Conservation (phyloP, 2,113 vertebrate species). For the Passer domesticus region DNA sequence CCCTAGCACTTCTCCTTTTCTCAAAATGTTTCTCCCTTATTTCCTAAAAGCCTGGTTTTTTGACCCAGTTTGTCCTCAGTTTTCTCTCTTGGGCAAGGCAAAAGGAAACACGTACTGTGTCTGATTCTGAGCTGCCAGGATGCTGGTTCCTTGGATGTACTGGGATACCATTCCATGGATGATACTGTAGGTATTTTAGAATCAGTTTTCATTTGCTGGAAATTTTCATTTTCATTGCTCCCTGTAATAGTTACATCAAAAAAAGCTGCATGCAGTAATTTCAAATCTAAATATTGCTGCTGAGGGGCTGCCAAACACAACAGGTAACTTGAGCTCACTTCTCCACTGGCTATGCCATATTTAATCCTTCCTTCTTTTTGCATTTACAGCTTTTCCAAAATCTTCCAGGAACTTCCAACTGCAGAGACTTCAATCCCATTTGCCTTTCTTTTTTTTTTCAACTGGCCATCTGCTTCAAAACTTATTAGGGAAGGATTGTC, state of each 20-base stretch:
- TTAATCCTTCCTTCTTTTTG: neutral
- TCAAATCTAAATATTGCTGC: neutral
- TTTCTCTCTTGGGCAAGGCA: neutral
- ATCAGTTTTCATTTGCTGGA: neutral
- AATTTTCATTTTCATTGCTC: neutral
- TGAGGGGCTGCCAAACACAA: neutral
- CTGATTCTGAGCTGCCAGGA: neutral
- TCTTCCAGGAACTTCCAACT: neutral
- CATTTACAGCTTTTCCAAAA: neutral
- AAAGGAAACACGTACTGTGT: neutral
- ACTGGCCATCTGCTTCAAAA: conserved; percentile 21
- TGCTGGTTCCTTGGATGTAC: neutral
- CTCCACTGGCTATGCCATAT: neutral
- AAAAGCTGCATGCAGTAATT: neutral
- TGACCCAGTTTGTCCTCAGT: neutral
- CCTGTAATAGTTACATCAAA: neutral
- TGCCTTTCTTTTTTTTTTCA: neutral
- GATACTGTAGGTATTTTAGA: neutral
- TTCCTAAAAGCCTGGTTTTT: neutral
- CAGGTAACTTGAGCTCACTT: neutral
- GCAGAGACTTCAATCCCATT: neutral
- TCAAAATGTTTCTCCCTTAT: neutral
- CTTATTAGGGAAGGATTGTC: conserved; percentile 16
- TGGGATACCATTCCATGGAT: neutral
- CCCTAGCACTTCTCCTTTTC: neutral